These are phyloP conservation scores for Metopolophium dirhodum DNA, from an alignment of 1,140 invertebrate genomes.

Conservation along the genomic window DNA sequence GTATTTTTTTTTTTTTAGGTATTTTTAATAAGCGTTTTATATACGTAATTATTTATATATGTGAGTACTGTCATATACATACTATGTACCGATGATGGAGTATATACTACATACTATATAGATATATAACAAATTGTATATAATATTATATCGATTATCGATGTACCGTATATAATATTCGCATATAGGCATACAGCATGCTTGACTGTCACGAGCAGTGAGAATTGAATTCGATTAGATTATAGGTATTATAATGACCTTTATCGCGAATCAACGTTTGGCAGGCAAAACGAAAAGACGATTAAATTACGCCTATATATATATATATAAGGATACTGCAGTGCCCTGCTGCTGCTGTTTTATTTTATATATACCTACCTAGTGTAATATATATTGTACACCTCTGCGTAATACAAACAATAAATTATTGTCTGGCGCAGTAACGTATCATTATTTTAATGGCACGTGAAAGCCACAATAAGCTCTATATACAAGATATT, in stretches of 20 bases:
- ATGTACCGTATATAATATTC: neutral
- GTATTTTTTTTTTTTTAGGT: neutral
- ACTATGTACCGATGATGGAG: too few relatives aligned
- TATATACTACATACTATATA: too few relatives aligned
- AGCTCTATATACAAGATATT: neutral
- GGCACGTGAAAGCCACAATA: neutral
- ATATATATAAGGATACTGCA: neutral
- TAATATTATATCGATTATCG: too few relatives aligned
- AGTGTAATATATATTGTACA: neutral
- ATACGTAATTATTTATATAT: too few relatives aligned
- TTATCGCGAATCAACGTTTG: neutral
- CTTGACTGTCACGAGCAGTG: neutral
- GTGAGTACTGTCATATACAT: too few relatives aligned
- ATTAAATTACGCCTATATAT: neutral
- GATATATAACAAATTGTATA: too few relatives aligned
- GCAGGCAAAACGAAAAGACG: neutral
- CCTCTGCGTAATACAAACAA: neutral
- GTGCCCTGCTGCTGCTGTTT: neutral
- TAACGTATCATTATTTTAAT: conserved; percentile 21
- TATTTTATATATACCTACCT: neutral
- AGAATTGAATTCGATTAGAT: conserved; percentile 8
- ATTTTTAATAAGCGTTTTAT: neutral
- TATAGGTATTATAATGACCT: neutral
- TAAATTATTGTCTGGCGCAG: neutral
- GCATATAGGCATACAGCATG: too few relatives aligned